phyloP scores from a whole-genome alignment of 2,113 vertebrate species.

The Chloropsis cyanopogon region DNA sequence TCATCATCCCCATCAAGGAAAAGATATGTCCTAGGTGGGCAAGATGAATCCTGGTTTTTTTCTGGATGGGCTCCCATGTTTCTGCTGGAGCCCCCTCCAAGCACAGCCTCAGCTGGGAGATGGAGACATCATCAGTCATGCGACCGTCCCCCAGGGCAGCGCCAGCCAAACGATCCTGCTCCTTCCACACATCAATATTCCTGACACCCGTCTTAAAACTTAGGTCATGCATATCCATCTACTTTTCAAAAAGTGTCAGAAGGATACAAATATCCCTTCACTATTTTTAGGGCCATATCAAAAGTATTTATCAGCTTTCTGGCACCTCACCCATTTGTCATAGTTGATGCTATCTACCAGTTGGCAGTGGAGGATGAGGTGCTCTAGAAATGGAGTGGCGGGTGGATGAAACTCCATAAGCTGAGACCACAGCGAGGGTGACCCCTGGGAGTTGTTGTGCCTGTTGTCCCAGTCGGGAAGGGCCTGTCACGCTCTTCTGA shows the following conservation, averaged over 20 bases:
- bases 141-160: neutral
- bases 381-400: neutral
- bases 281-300: conserved; percentile 77
- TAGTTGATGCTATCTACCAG: conserved; percentile 22
- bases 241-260: conserved; percentile 66
- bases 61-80: neutral
- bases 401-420: neutral
- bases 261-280: conserved; percentile 57
- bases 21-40: neutral
- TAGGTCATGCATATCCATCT: conserved; percentile 75
- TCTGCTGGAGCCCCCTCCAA: neutral
- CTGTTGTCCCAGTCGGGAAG: neutral
- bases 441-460: neutral
- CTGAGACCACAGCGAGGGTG: neutral
- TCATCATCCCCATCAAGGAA: neutral
- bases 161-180: conserved; percentile 57
- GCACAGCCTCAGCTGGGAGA: neutral
- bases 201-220: conserved; percentile 64
- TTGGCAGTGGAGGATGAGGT: neutral
- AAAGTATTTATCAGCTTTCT: conserved; percentile 72
- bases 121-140: conserved; percentile 58
- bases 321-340: conserved; percentile 70
- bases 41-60: neutral
- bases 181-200: conserved; percentile 58
- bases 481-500: rapidly evolving